Evolutionary conservation across 2,797 vertebrate genomes (phyloP).

Genomic region (Enteromius trimaculatus): DNA sequence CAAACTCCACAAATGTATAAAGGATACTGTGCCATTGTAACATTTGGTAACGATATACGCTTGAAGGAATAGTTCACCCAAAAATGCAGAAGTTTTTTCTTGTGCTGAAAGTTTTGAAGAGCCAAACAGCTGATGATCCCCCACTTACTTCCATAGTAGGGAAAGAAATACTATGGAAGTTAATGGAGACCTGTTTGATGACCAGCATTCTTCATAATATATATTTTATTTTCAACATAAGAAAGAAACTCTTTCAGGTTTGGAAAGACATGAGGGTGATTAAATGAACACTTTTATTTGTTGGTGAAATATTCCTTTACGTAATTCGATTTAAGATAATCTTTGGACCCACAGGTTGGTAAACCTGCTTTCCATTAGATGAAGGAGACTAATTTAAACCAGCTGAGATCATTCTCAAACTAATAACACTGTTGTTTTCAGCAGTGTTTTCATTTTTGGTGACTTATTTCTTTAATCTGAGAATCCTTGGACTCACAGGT

Average conservation of each 20-base stretch:
- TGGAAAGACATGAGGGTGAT: background rate
- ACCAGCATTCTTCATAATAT: slow-evolving; percentile 2
- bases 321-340: no score
- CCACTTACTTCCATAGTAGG: background rate
- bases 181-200: background rate
- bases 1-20: background rate
- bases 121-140: background rate
- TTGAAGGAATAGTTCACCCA: background rate
- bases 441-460: no score
- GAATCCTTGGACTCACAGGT: background rate
- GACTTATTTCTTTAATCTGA: no score
- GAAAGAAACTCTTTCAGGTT: background rate
- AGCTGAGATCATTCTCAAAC: no score
- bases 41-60: background rate
- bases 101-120: no score
- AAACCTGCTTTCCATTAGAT: no score
- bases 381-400: no score
- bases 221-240: background rate
- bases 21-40: background rate
- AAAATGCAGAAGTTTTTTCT: no score
- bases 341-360: no score
- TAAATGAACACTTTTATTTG: background rate
- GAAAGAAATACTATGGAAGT: background rate
- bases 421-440: no score
- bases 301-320: no score